Base-by-base conservation (phyloP, 92 coral and sea anemone genomes). In the Bergia sp. region DNA sequence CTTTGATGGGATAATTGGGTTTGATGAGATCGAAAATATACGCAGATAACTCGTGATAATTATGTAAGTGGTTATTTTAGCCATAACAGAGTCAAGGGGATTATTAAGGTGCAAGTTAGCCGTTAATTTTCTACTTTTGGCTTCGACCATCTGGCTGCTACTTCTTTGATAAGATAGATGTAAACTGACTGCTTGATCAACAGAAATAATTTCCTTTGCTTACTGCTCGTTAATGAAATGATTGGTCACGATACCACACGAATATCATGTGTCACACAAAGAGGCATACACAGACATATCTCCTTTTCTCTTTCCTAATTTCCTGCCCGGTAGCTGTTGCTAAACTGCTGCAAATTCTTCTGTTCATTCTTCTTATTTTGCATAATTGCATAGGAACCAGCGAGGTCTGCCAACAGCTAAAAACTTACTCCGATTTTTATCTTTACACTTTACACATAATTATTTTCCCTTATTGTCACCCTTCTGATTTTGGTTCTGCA, bases 121-220 rank as follows among this genome's bases (percentile, higher is more conserved):
- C 37, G 69, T 47, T 84, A 84, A 84, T 84, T 71, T 43, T 71
- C 78, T 84, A 69, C 87, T 71, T 71, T 44, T 50, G 67, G 23
- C 44, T 43, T 18, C 36, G 77, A 36, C 77, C 87, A 84, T 84
- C 87, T 84, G 87, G 79, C 66, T 71, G 41, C 15, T 21, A 44
- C 39, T 15, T 66, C 57, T 67, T 82, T 36, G 23, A 65, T 44
- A 36, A 44, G 87, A 44, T 20, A 36, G 45, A 39, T 47, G 47
- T 10, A 71, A 50, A 69, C 58, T 53, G 58, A 36, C n/a, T 84
- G 40, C 43, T 43, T 3, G 55, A 44, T 69, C 37, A 69, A 15
- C 38, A 67, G 38, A 74, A 39, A 47, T 44, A 37, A 82, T 81
- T 81, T 53, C 36, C 7, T 36, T 11, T 50, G 2, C 40, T 49